Conservation (phyloP, 2,888 invertebrate genomes). For the Congeria kusceri region DNA sequence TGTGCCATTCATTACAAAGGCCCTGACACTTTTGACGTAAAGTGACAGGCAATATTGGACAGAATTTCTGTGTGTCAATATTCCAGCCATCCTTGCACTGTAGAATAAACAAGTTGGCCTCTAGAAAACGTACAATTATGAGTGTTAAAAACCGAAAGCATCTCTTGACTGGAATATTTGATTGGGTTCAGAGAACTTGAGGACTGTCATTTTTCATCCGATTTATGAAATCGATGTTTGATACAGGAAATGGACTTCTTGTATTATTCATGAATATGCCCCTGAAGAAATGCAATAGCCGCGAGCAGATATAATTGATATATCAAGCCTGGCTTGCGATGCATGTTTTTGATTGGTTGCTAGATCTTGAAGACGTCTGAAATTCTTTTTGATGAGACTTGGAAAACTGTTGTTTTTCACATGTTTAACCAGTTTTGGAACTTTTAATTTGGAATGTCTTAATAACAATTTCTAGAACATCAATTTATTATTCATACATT, state of each 20-base stretch:
- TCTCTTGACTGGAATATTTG: conserved; percentile 64
- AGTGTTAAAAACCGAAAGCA: conserved; percentile 65
- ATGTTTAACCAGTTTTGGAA: too few relatives aligned
- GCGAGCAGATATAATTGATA: too few relatives aligned
- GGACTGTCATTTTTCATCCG: conserved; percentile 63
- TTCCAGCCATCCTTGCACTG: conserved; percentile 41
- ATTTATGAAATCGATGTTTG: conserved; percentile 69
- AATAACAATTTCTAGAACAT: too few relatives aligned
- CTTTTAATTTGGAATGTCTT: too few relatives aligned
- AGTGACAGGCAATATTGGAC: conserved; percentile 61
- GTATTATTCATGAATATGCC: conserved; percentile 59
- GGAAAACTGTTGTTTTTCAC: too few relatives aligned
- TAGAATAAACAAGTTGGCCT: conserved; percentile 64
- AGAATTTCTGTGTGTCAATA: conserved; percentile 64
- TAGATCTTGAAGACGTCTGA: too few relatives aligned
- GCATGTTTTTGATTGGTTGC: too few relatives aligned
- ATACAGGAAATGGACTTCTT: conserved; percentile 64
- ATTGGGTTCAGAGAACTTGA: conserved; percentile 55
- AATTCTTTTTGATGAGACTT: too few relatives aligned
- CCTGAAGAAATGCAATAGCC: not conserved
- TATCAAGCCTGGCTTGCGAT: too few relatives aligned
- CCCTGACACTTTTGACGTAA: conserved; percentile 51
- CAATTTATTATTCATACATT: too few relatives aligned
- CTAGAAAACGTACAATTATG: conserved; percentile 64
- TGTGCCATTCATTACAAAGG: too few relatives aligned